Conservation (phyloP, 2,797 vertebrate species). For the Neostethus bicornis region DNA sequence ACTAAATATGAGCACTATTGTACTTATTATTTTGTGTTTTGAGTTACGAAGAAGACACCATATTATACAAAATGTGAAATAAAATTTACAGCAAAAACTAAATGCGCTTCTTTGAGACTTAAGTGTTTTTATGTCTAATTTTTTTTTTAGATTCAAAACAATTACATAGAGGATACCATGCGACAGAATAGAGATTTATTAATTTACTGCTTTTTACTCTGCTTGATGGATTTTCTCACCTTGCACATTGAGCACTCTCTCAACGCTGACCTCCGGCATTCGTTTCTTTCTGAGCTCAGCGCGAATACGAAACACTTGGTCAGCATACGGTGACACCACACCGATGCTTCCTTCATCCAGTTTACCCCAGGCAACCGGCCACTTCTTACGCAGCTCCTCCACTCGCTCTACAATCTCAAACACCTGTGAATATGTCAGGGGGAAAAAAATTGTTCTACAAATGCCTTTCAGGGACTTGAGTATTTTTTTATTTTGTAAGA, state of each 20-base stretch:
- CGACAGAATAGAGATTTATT: background rate
- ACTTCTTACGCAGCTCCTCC: slow-evolving; percentile 95
- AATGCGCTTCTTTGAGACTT: background rate
- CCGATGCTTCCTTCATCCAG: slow-evolving; percentile 97
- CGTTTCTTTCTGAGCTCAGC: slow-evolving; percentile 97
- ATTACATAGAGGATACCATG: background rate
- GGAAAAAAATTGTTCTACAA: background rate
- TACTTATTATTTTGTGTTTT: background rate
- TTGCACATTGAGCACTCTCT: slow-evolving; percentile 98
- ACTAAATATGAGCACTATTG: slow-evolving; percentile 1
- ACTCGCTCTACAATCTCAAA: slow-evolving; percentile 99
- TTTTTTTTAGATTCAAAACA: background rate
- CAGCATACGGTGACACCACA: slow-evolving; percentile 96
- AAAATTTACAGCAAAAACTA: background rate
- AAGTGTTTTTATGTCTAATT: background rate
- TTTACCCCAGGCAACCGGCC: slow-evolving; percentile 98
- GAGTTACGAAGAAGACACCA: background rate
- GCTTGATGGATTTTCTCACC: slow-evolving; percentile 78
- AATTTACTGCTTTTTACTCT: background rate
- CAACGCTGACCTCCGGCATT: slow-evolving; percentile 96
- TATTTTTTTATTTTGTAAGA: too few relatives aligned
- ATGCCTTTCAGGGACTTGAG: background rate
- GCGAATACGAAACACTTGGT: slow-evolving; percentile 97
- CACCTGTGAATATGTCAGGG: slow-evolving; percentile 78
- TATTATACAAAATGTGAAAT: background rate